These are phyloP conservation scores for Hypotaenidia okinawae DNA, from an alignment of 2,797 vertebrate species.

Conservation along the genomic window DNA sequence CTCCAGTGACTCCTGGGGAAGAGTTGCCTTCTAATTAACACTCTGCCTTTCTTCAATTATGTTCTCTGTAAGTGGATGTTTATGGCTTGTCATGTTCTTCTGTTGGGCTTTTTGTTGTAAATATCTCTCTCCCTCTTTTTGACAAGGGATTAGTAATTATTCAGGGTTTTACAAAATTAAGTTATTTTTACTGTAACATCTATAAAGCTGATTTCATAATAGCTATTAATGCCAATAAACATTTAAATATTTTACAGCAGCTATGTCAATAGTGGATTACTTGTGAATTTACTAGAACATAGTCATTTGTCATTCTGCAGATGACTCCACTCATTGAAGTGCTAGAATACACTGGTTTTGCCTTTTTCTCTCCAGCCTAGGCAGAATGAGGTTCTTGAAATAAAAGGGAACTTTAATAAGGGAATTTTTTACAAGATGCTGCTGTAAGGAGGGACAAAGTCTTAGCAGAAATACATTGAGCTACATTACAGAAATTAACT, in stretches of 20 bases:
- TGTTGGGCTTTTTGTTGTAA: background rate
- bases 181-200: conserved; percentile 11
- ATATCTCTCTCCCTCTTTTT: background rate
- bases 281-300: conserved; percentile 41
- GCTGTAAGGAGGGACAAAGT: background rate
- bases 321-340: background rate
- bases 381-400: background rate
- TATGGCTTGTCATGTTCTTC: background rate
- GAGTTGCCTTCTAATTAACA: background rate
- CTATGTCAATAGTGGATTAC: conserved; percentile 36
- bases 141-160: background rate
- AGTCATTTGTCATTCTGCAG: conserved; percentile 38
- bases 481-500: background rate
- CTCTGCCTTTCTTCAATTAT: background rate
- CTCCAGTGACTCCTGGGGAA: background rate
- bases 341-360: background rate
- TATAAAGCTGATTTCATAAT: conserved; percentile 32
- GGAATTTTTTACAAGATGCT: background rate
- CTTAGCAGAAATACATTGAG: background rate
- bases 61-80: background rate
- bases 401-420: background rate
- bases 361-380: background rate
- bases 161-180: background rate
- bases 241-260: conserved; percentile 24
- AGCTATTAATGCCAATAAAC: conserved; percentile 23